Conservation (phyloP, 1,140 invertebrate genomes). For the Drosophila santomea region DNA sequence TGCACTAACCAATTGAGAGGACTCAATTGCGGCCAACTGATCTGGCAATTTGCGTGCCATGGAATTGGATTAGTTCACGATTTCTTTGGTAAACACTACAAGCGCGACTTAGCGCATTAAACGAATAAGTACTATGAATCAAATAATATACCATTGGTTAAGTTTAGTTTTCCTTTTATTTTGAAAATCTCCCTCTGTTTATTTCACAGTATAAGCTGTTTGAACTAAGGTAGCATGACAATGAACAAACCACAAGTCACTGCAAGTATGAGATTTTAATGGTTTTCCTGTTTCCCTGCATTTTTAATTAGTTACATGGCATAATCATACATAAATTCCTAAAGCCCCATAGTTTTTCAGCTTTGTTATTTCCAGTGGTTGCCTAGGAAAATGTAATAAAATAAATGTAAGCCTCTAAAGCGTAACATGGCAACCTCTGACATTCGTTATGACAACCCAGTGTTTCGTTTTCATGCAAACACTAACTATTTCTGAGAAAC, state of each 20-base stretch:
- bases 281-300: background rate
- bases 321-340: background rate
- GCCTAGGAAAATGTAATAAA: background rate
- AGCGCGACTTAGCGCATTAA: too few species aligned
- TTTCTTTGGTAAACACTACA: slow-evolving; percentile 2
- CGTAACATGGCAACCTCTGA: slow-evolving; percentile 6
- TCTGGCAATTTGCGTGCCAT: slow-evolving; percentile 24
- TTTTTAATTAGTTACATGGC: slow-evolving; percentile 14
- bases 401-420: background rate
- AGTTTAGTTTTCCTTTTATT: background rate
- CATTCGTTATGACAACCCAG: slow-evolving; percentile 5
- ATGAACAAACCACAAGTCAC: background rate
- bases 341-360: background rate
- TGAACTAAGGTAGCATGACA: background rate
- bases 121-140: too few species aligned
- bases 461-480: background rate
- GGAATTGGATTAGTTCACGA: slow-evolving; percentile 12
- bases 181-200: too few species aligned
- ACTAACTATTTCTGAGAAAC: background rate
- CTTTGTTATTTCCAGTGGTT: background rate
- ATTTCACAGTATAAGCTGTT: background rate
- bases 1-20: slow-evolving; percentile 43
- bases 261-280: background rate
- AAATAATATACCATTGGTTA: background rate
- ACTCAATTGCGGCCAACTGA: slow-evolving; percentile 34